phyloP scores from a whole-genome alignment of 2,797 vertebrate species.

The Sciurus vulgaris region DNA sequence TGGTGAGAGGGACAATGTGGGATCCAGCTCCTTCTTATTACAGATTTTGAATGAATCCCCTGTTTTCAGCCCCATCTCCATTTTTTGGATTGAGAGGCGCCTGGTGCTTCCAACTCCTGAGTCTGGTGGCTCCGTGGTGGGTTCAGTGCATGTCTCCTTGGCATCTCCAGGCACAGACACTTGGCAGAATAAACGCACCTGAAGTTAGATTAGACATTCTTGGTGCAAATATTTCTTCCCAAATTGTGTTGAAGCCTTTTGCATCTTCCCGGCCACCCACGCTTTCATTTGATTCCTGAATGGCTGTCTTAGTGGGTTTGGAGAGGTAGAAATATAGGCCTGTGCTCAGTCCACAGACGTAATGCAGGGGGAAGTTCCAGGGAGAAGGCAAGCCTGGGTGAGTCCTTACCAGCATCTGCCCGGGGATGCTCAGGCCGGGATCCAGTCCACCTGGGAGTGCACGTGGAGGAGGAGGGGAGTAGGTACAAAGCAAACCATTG shows the following conservation, averaged over 20 bases:
- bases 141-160: neutral
- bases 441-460: too few relatives aligned
- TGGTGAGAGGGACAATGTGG: neutral
- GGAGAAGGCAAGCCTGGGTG: neutral
- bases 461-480: too few relatives aligned
- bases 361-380: neutral
- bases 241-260: neutral
- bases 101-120: neutral
- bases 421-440: neutral
- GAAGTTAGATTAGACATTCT: neutral
- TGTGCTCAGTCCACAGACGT: neutral
- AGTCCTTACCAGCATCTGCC: neutral
- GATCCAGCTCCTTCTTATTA: neutral
- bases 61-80: neutral
- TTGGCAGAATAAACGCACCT: neutral
- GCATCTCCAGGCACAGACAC: neutral
- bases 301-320: neutral
- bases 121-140: neutral
- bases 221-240: constrained; percentile 13
- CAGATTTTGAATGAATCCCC: neutral
- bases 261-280: neutral
- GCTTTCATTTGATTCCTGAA: neutral
- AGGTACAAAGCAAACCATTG: neutral
- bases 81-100: neutral
- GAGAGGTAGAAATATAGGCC: neutral